These are phyloP conservation scores for Pithys albifrons DNA, from an alignment of 2,113 vertebrate species.

Conservation along the genomic window DNA sequence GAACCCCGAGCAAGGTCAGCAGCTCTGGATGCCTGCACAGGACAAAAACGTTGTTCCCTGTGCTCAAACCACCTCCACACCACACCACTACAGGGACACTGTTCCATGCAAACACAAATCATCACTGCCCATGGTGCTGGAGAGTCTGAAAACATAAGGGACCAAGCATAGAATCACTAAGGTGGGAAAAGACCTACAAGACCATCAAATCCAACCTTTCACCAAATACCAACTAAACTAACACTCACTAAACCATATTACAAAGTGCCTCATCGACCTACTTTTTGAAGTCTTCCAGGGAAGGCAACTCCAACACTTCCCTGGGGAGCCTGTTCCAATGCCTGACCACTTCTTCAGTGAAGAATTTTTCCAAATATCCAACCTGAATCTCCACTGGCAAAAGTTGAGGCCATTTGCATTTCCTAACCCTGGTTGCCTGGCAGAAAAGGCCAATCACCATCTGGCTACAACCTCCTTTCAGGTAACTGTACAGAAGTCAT, in stretches of 20 bases:
- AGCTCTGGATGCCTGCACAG: rapidly evolving
- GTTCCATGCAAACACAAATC: not conserved
- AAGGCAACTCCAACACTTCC: not conserved
- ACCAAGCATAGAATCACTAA: not conserved
- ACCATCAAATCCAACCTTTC: not conserved
- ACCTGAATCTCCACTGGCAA: not conserved
- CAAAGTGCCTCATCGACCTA: not conserved
- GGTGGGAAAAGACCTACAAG: not conserved
- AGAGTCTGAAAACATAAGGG: not conserved
- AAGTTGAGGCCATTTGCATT: not conserved
- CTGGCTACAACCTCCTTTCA: not conserved
- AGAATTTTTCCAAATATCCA: not conserved
- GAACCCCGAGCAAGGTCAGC: not conserved
- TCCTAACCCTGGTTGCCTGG: not conserved
- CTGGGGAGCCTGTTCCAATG: not conserved
- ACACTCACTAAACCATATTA: not conserved
- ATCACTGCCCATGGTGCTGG: not conserved
- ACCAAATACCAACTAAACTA: not conserved
- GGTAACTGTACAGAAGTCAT: too few species aligned
- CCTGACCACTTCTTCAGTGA: not conserved
- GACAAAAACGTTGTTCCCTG: not conserved
- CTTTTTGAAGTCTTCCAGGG: not conserved
- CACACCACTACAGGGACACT: not conserved
- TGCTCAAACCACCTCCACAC: not conserved
- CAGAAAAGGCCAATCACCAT: rapidly evolving